Conservation (phyloP, 2,888 invertebrate species). For the Amphipyra tragopoginis region DNA sequence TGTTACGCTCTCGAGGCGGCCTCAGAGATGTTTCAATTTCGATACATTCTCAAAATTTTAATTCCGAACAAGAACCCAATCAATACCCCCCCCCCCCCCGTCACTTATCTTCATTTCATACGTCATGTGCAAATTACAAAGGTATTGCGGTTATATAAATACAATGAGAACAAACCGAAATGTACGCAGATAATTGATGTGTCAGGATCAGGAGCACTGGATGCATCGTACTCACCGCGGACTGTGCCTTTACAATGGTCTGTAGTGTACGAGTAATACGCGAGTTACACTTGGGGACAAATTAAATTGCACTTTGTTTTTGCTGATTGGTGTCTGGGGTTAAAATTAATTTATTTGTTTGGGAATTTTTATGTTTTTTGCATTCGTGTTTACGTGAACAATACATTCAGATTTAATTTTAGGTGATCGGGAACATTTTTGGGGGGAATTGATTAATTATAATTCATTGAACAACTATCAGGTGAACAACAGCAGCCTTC, state of each 20-base stretch:
- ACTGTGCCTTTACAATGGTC: constrained; percentile 50
- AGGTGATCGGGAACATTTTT: too few relatives aligned
- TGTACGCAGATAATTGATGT: constrained; percentile 72
- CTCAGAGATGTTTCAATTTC: too few relatives aligned
- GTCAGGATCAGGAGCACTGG: constrained; percentile 70
- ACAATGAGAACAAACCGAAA: constrained; percentile 62
- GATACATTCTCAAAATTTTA: background rate
- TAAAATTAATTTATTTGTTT: background rate
- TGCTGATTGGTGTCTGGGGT: constrained; percentile 2
- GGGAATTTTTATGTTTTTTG: too few relatives aligned
- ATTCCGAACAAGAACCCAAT: constrained; percentile 2
- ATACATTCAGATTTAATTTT: too few relatives aligned
- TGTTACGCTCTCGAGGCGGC: too few relatives aligned
- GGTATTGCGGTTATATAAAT: constrained; percentile 45
- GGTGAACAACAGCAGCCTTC: too few relatives aligned
- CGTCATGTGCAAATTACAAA: constrained; percentile 42
- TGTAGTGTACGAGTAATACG: constrained; percentile 40
- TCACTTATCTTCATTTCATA: constrained; percentile 34
- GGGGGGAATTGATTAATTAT: too few relatives aligned
- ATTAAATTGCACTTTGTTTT: constrained; percentile 39
- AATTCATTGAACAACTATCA: too few relatives aligned
- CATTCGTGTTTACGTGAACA: background rate
- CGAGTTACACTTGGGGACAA: constrained; percentile 47
- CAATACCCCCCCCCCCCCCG: constrained; percentile 3
- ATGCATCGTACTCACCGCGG: constrained; percentile 54